Percentiles rank a stretch among this genome's conserved stretches.
Conservation (phyloP, 2,113 vertebrate species). For the Tautogolabrus adspersus region DNA sequence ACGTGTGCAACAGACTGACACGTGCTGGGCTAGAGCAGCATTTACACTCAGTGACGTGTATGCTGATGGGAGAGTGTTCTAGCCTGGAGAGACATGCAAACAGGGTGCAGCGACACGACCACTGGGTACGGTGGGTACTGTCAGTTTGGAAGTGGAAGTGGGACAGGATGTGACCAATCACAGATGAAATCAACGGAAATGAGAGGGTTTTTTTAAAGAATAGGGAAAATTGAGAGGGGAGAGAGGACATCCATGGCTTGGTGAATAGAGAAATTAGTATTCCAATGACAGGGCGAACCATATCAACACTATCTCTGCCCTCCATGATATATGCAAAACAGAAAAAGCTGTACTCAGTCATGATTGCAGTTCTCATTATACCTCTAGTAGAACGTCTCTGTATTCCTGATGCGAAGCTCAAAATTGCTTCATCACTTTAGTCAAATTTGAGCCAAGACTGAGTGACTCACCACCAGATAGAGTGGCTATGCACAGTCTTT, state of each 20-base stretch:
- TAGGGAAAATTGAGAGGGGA: slow-evolving; percentile 64
- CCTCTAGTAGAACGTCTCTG: slow-evolving; percentile 8
- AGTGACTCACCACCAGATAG: slow-evolving; percentile 13
- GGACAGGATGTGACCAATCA: slow-evolving; percentile 49
- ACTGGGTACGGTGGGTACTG: slow-evolving; percentile 43
- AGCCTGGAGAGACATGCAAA: slow-evolving; percentile 65
- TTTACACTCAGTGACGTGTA: slow-evolving; percentile 40
- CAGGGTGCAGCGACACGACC: slow-evolving; percentile 45
- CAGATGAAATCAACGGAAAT: slow-evolving; percentile 61
- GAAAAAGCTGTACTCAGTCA: neutral
- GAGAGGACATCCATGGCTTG: slow-evolving; percentile 29
- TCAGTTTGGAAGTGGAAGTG: slow-evolving; percentile 43
- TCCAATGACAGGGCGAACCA: neutral
- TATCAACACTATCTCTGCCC: slow-evolving; percentile 3
- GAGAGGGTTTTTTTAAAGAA: slow-evolving; percentile 78
- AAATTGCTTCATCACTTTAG: slow-evolving; percentile 41
- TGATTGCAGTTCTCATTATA: slow-evolving; percentile 29
- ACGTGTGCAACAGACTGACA: slow-evolving; percentile 60
- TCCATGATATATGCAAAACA: neutral
- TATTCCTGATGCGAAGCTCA: neutral
- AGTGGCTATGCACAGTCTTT: neutral
- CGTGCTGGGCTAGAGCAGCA: slow-evolving; percentile 64
- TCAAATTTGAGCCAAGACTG: slow-evolving; percentile 19
- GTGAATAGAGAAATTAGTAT: slow-evolving; percentile 55
- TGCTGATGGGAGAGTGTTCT: slow-evolving; percentile 49